Conservation (phyloP, 2,888 invertebrate species). For the Philopedon plagiatum region DNA sequence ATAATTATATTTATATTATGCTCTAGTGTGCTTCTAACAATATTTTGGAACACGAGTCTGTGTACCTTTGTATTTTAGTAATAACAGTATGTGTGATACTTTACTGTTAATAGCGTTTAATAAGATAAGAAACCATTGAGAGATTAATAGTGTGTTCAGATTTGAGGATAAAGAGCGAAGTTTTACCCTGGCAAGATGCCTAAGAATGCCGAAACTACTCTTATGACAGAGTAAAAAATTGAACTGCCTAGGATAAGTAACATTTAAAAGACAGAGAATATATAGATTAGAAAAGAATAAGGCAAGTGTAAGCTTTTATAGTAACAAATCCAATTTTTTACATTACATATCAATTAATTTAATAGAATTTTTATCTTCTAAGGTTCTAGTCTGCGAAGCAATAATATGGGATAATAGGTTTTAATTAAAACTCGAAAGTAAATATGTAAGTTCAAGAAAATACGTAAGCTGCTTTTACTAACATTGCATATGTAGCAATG, state of each 20-base stretch:
- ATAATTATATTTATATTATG: constrained; percentile 33
- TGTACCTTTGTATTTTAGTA: neutral
- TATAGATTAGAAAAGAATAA: too few species aligned
- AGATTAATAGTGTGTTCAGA: too few species aligned
- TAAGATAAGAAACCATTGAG: neutral
- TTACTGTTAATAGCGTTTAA: neutral
- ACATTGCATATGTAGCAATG: constrained; percentile 3
- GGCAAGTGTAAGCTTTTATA: too few species aligned
- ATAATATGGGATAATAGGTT: neutral
- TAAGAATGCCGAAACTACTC: too few species aligned
- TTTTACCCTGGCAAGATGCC: too few species aligned
- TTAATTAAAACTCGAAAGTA: neutral
- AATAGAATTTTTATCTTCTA: too few species aligned
- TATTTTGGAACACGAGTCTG: constrained; percentile 16
- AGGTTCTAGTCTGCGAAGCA: neutral
- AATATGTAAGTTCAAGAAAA: constrained; percentile 6
- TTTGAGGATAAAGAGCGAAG: too few species aligned
- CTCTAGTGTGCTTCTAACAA: constrained; percentile 18
- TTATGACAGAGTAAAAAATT: too few species aligned
- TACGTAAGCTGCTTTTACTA: constrained; percentile 1
- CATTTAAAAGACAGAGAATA: too few species aligned
- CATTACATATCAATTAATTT: too few species aligned
- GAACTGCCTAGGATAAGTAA: too few species aligned
- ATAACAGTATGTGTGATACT: neutral
- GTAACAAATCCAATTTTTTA: too few species aligned